Evolutionary conservation across 2,113 vertebrate genomes (phyloP), one percentile per base, ranked within the genome.

Genomic region (Poecilia latipinna): DNA sequence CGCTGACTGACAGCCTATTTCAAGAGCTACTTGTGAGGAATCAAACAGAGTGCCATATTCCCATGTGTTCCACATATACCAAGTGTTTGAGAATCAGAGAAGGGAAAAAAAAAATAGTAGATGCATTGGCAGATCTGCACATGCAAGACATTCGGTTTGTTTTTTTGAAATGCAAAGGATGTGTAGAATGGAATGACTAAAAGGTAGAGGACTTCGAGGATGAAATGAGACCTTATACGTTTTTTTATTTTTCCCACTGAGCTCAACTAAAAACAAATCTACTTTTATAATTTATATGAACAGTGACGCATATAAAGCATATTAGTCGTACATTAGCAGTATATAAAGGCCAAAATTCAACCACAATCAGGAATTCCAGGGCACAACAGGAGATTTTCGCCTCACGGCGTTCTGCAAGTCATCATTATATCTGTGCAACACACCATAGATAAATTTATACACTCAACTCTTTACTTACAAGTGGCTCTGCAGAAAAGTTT

Each of bases 351-450:
- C 12, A 42, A 42, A 12, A 15, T 26, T 22, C 48, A 61, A 68
- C 39, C 48, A 48, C 13, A 48, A 48, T 19, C 44, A 48, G 1
- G 13, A 54, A 8, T 57, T 44, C 70, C 39, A n/a, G 12, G 4
- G 67, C 8, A 64, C 57, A 4, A 68, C 13, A 1, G 13, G 39
- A 76, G 66, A 33, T 61, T 39, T 48, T 32, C 69, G n/a, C 72
- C 85, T 80, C 24, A 29, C 24, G 74, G 66, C 66, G 29, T 17
- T 72, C 77, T 78, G 82, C 51, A 61, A 62, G 68, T 66, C 75
- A 79, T 90, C 86, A 90, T 48, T 48, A 48, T 85, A 90, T 87
- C 73, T 89, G 90, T 88, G 89, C 83, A 91, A 48, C n/a, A 78
- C 68, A 88, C 79, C 83, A 85, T 86, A 77, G 26, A 89, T 69